phyloP scores from a whole-genome alignment of 2,888 invertebrate genomes.

The Dolichomitus sp. region DNA sequence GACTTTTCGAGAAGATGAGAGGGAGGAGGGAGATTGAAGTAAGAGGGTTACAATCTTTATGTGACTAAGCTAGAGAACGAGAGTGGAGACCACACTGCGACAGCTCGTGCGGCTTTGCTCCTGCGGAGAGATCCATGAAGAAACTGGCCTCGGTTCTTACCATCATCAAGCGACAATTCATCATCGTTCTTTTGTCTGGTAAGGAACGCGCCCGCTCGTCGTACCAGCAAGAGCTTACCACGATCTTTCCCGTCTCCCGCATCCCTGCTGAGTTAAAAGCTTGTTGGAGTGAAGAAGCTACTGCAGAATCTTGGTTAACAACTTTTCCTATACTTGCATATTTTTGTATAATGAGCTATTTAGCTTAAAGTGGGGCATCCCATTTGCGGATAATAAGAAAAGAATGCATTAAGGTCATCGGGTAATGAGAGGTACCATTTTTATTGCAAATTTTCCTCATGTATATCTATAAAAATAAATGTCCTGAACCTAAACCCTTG shows the following conservation, averaged over 20 bases:
- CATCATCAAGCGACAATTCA: constrained; percentile 79
- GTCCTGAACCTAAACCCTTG: too few species aligned
- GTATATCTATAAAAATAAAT: too few species aligned
- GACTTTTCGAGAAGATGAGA: not conserved
- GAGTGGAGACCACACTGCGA: constrained; percentile 14
- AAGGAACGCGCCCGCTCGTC: constrained; percentile 11
- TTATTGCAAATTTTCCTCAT: too few species aligned
- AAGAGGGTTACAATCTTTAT: constrained; percentile 39
- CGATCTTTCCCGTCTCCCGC: not conserved
- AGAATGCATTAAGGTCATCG: too few species aligned
- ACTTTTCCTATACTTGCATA: too few species aligned
- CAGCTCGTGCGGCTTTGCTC: constrained; percentile 10
- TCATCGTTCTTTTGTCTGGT: constrained; percentile 76
- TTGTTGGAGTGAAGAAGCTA: too few species aligned
- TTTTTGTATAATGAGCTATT: too few species aligned
- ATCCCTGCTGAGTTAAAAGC: not conserved
- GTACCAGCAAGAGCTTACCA: not conserved
- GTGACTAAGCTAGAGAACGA: constrained; percentile 28
- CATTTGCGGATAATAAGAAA: too few species aligned
- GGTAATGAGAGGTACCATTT: too few species aligned
- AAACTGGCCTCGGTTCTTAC: constrained; percentile 69
- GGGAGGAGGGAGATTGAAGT: constrained; percentile 26
- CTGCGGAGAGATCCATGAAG: constrained; percentile 6
- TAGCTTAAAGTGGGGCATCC: too few species aligned
- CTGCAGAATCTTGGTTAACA: too few species aligned